Evolutionary conservation across 2,888 invertebrate species (phyloP), one percentile per base, ranked within the genome.

Genomic region (Neuroscelio doddi): DNA sequence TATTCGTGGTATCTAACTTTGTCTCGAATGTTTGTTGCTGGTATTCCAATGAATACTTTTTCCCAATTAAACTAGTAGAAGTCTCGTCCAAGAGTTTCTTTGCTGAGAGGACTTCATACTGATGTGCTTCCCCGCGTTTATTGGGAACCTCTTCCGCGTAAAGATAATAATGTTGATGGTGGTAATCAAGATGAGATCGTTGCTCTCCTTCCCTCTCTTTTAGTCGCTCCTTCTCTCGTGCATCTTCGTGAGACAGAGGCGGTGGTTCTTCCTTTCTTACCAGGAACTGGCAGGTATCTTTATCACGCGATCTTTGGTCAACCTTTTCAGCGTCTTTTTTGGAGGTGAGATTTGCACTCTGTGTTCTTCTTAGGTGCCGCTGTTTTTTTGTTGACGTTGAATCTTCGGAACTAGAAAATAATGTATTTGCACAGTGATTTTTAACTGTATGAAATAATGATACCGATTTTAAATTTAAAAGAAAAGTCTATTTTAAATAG

Each of bases 11-110:
- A 16, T 70, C 76, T 9, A 7, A n/a, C 24, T 68, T 72, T 4
- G 70, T 77, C 55, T 75, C 78, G 10, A 78, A 64, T 0, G 79
- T 79, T 46, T 80, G 80, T 2, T 70, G 73, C 42, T 78, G 79
- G 30, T 79, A 80, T 30, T 74, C 70, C 1, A 80, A 50, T 0
- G 80, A 76, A 41, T 79, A 79, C 30, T 78, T 71, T 56, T 76
- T 78, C 32, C 73, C 66, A 49, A 75, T 74, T 16, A 72, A 34
- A 24, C 49, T 70, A 16, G 21, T 34, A n/a, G 52, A 17, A 47
- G 36, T 7, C 39, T 46, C 5, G n/a, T 10, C 30, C 26, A 17
- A 17, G 16, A 27, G 24, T 16, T 45, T 53, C 24, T 49, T 47
- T 21, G 26, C n/a, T 29, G 57, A 26, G 41, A 15, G 36, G 10